phyloP scores from a whole-genome alignment of 2,888 invertebrate genomes.

The Ryuthela nishihirai region DNA sequence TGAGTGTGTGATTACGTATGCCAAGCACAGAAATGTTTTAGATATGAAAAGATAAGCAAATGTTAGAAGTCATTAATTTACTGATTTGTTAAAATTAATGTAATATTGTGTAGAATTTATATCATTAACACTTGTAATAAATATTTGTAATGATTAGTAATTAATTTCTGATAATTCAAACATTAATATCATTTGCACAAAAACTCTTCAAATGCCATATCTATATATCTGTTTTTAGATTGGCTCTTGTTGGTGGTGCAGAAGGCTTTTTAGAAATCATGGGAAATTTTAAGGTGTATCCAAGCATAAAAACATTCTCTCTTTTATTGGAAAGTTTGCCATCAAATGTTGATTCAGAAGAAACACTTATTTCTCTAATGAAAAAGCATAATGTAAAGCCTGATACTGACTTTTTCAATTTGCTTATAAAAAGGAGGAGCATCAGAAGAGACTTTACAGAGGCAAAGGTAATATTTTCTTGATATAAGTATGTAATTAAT shows the following conservation, averaged over 20 bases:
- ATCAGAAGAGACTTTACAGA: constrained; percentile 64
- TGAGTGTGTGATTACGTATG: too few species aligned
- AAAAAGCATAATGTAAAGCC: constrained; percentile 59
- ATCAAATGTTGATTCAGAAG: constrained; percentile 63
- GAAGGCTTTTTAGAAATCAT: constrained; percentile 72
- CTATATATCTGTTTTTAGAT: constrained; percentile 4
- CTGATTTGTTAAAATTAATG: not conserved
- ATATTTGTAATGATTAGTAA: too few species aligned
- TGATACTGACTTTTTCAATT: constrained; percentile 80
- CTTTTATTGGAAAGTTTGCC: constrained; percentile 70
- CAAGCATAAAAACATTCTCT: constrained; percentile 74
- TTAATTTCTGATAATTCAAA: too few species aligned
- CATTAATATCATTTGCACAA: too few species aligned
- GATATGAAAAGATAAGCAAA: too few species aligned
- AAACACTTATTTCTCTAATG: constrained; percentile 62
- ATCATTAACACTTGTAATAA: too few species aligned
- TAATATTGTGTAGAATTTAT: too few species aligned
- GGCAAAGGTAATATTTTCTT: constrained; percentile 71
- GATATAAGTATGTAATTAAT: too few species aligned
- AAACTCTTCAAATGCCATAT: not conserved
- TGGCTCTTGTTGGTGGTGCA: constrained; percentile 67
- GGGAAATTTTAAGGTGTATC: constrained; percentile 62
- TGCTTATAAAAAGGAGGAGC: constrained; percentile 75
- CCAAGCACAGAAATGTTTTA: too few species aligned
- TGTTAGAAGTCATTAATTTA: too few species aligned